These are phyloP conservation scores for Megaceryle maxima DNA, from an alignment of 2,113 vertebrate species.

Conservation along the genomic window DNA sequence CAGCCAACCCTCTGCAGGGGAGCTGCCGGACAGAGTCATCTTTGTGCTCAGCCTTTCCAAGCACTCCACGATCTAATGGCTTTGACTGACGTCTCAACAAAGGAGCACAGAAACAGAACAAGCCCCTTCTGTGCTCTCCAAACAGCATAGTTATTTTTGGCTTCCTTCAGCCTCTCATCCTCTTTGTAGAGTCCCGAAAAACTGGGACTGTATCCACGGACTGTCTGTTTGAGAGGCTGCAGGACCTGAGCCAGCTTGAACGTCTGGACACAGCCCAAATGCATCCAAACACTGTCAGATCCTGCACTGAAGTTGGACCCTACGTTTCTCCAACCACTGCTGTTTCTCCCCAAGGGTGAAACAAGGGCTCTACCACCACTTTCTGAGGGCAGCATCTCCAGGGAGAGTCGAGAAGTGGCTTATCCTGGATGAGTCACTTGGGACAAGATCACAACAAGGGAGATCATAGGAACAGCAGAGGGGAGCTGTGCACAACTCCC, in stretches of 20 bases:
- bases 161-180: slow-evolving; percentile 37
- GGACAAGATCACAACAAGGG: neutral
- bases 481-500: neutral
- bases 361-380: neutral
- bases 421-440: neutral
- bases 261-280: neutral
- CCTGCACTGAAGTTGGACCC: neutral
- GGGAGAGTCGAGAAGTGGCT: neutral
- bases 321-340: neutral
- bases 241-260: slow-evolving; percentile 1
- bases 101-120: neutral
- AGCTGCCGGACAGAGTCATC: neutral
- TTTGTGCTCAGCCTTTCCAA: slow-evolving; percentile 17
- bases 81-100: neutral
- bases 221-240: neutral
- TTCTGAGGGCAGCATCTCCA: neutral
- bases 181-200: slow-evolving; percentile 23
- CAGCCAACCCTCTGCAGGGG: neutral
- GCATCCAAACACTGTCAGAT: neutral
- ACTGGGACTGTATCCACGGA: slow-evolving; percentile 5
- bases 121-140: neutral
- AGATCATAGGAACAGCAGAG: neutral
- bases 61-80: neutral
- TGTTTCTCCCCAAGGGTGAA: neutral
- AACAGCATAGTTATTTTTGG: slow-evolving; percentile 4